Evolutionary conservation across 2,888 invertebrate genomes (phyloP), one percentile per base, ranked within the genome.

Genomic region (Macropis europaea): DNA sequence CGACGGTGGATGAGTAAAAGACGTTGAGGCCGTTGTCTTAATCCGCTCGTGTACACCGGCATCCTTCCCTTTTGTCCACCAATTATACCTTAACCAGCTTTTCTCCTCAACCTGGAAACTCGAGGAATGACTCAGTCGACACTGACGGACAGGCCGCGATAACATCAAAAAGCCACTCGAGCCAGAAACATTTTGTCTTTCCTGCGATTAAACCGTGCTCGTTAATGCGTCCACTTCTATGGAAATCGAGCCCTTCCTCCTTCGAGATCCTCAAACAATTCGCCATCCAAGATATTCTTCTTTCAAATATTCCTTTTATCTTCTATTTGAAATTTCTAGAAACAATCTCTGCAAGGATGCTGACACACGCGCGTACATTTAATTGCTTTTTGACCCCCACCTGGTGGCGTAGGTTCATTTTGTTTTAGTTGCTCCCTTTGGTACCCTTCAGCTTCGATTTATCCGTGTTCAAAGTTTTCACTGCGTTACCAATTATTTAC

Each of bases 51-150:
- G 53, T 42, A 47, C 60, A 30, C 45, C 57, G 34, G 19, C 22
- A 42, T 36, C 1, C 40, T 48, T 6, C 34, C 13, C 43, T 40
- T 52, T 48, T 63, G 62, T 76, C 67, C 54, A 43, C 45, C 74
- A 71, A 79, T 79, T 74, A 71, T 68, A 47, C 50, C 59, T 66
- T 63, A 62, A 54, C 34, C 76, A 43, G 47, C 61, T 74, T 56
- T 53, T 54, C 63, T 30, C 34, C 73, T 19, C 43, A 60, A 57
- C 34, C 53, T 64, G 66, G 69, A 71, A 75, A 68, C 64, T 53
- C 61, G 47, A n/a, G n/a, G n/a, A 43, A 40, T 52, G 40, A 67
- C 50, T 40, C 34, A 19, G 28, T 11, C 63, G 34, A 59, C 61
- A 28, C 57, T 52, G 67, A 56, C 54, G 70, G 42, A 53, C 57